Conservation (phyloP, 2,888 invertebrate genomes). For the Lithophane leautieri region DNA sequence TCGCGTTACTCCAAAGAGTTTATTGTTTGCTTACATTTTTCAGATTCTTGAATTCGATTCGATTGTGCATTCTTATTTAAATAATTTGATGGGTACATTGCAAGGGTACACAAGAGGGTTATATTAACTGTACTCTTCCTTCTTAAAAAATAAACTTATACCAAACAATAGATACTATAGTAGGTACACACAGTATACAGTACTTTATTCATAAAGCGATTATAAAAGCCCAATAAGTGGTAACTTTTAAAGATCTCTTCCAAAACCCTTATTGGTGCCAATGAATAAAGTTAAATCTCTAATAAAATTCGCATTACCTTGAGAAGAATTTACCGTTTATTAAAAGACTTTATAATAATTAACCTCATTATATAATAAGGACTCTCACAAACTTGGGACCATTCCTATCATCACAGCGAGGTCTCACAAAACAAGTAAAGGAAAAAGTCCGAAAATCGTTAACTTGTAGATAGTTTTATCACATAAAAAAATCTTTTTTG, state of each 20-base stretch:
- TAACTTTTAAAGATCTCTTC: not conserved
- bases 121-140: not conserved
- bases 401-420: not conserved
- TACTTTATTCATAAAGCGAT: not conserved
- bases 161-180: no score
- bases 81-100: not conserved
- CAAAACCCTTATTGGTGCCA: not conserved
- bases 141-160: not conserved
- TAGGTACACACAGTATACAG: not conserved
- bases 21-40: not conserved
- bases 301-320: not conserved
- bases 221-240: not conserved
- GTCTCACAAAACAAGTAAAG: no score
- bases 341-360: not conserved
- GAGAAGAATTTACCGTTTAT: not conserved
- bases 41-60: not conserved
- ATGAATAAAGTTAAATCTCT: not conserved
- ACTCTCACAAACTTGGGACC: not conserved
- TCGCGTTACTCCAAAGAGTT: constrained; percentile 10
- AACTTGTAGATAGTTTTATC: no score
- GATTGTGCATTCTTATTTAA: not conserved
- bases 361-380: not conserved
- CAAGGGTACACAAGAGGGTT: not conserved
- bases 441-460: no score
- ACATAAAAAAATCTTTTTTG: no score